Percentiles rank a stretch among this genome's conserved stretches.
Conservation (phyloP, 2,113 vertebrate genomes). For the Lota lota region DNA sequence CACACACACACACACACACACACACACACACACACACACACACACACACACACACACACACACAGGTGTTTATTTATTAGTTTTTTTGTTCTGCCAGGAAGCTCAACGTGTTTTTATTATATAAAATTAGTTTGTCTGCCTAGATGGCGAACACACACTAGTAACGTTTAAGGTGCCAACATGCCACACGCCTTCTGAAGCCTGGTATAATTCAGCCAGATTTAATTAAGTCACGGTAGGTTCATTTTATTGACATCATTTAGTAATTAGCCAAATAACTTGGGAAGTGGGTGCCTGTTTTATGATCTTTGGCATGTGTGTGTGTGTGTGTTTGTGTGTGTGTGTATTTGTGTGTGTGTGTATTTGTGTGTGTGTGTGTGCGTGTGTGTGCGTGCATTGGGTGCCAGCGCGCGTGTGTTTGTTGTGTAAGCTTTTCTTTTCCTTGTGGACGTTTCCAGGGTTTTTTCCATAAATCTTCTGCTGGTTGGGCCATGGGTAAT, state of each 20-base stretch:
- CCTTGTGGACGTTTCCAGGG: slow-evolving; percentile 29
- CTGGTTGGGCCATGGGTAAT: slow-evolving; percentile 46
- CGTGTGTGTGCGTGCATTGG: slow-evolving; percentile 12
- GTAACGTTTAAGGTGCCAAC: too few species aligned
- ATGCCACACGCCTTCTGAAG: too few species aligned
- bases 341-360: neutral
- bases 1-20: too few species aligned
- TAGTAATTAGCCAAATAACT: neutral
- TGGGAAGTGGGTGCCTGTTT: neutral
- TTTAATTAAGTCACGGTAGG: neutral
- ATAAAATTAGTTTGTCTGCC: too few species aligned
- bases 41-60: too few species aligned
- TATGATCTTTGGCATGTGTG: too few species aligned
- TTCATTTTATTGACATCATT: neutral
- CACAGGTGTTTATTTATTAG: too few species aligned
- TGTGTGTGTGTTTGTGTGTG: neutral
- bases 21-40: too few species aligned
- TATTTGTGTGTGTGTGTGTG: slow-evolving; percentile 12
- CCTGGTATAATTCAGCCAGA: too few species aligned
- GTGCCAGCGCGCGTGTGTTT: neutral
- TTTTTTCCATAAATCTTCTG: slow-evolving; percentile 48
- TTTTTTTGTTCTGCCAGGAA: too few species aligned
- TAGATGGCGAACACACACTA: too few species aligned
- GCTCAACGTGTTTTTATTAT: too few species aligned
- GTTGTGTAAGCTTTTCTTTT: slow-evolving; percentile 27